Evolutionary conservation across 2,888 invertebrate genomes (phyloP), one percentile per base, ranked within the genome.

Genomic region (Athrips mouffetella): DNA sequence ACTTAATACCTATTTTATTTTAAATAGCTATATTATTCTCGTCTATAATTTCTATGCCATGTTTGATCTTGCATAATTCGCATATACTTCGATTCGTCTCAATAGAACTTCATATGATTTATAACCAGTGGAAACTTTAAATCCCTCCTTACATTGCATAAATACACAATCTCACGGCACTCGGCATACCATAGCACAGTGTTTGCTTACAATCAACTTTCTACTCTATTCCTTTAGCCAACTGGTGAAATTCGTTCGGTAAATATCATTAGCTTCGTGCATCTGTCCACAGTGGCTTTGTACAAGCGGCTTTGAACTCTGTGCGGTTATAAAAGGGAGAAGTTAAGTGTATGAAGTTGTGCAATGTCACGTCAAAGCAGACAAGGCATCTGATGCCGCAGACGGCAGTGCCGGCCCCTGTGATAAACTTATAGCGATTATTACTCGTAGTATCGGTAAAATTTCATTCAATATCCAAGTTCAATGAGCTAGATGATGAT

Each of bases 311-410:
- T 52, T 53, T 63, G 50, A 50, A 56, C 60, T 53, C 55, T 62
- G 55, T 45, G 27, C 5, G 13, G 4, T 15, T 3, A 11, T 23
- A 1, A 13, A 21, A 18, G 33, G 47, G 50, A 52, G 47, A 47
- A 54, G 56, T 67, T 58, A 56, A 57, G 62, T 63, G 61, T 57
- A 57, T 60, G 53, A 67, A 69, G 68, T 63, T 18, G 65, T 70
- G 71, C 76, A 67, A 76, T 81, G 80, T 83, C 80, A 81, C 69
- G 60, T 53, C 65, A 72, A 68, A 74, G 73, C 76, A 76, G 73
- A 73, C 71, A 67, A 67, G 65, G 62, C 64, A 63, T 64, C 61
- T 63, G 65, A 45, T 21, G 54, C 65, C 65, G 67, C 66, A 59
- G 60, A 60, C 65, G 52, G 50, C 51, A 49, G 47, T 57, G 29